Base-by-base conservation (phyloP, 1,140 invertebrate genomes). In the Trichoplusia ni region DNA sequence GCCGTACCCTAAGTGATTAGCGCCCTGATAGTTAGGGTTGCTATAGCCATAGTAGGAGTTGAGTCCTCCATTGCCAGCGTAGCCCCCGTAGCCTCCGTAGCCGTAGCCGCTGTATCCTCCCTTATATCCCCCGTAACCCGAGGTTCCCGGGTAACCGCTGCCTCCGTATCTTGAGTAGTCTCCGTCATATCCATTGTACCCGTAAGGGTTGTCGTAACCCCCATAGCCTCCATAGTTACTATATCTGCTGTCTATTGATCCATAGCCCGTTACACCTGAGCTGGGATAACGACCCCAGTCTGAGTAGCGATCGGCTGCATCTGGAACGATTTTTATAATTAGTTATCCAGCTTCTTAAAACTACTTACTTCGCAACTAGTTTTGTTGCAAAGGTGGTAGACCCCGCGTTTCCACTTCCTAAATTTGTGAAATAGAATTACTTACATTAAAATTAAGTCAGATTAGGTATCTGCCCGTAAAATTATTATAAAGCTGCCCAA, bases 1-100 rank as follows among this genome's bases (percentile, higher is more conserved):
- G 18, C 87, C 87, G 44, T 86, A 88, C 9, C 87, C 87, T 6
- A 88, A 74, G 64, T 90, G 83, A 42, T 82, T 77, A 0, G 66
- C 79, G 13, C 78, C 79, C 74, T 81, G 75, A 44, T 88, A 85
- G 23, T 67, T 62, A 2, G 87, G 87, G 40, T 79, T 88, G 37
- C 86, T 87, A 47, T 88, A 88, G 2, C 87, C 87, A 19, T 80
- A 83, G 53, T 90, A 90, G 4, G 87, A 90, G 25, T 60, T 69
- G 4, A 88, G 64, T 5, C 87, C 87, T 4, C 84, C 85, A 51
- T 86, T 90, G 4, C 86, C 86, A 0, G 79, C 76, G 38, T 77
- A 82, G 0, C 87, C 87, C 19, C 87, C 87, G 60, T 86, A 89
- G 9, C 85, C 82, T 0, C 84, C 81, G 38, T 85, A 25, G n/a